Evolutionary conservation across 2,888 invertebrate genomes (phyloP), one percentile per base, ranked within the genome.

Genomic region (Acrobasis consociella): DNA sequence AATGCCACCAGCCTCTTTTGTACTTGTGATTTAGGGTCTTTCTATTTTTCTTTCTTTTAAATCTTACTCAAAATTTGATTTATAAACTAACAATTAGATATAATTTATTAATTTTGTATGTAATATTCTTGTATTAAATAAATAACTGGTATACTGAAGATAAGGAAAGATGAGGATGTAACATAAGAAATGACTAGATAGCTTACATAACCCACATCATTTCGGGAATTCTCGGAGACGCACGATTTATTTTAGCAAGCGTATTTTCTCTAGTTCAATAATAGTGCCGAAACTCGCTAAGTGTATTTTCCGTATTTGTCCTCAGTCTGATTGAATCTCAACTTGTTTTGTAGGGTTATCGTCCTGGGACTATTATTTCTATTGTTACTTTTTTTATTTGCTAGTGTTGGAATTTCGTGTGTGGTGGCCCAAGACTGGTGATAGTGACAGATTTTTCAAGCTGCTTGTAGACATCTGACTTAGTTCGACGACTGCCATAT

Each of bases 231-330:
- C 42, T 42, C 42, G 5, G 42, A 42, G 42, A 42, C 13, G 11
- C 7, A n/a, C n/a, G 53, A 53, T 53, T 53, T 53, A 52, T 42
- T 42, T 42, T 42, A 42, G 10, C n/a, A 31, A 37, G 22, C 22
- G 22, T 53, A 53, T 53, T 53, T 53, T 53, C 37, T 31, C 31
- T 53, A 11, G 53, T 11, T 31, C 53, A 53, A 53, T 53, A 53
- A 53, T 53, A 37, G 53, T 13, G 31, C 53, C 53, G 53, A 53
- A 53, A 53, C 53, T 53, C 7, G 11, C 53, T 53, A 53, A 53
- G 53, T 53, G 53, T 53, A 53, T 53, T 53, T 53, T 53, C 53
- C 37, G 31, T 53, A 53, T 53, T 53, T 53, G 53, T 53, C 53
- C 52, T 22, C 22, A 0, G 13, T n/a, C n/a, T 53, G 53, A 53